These are phyloP conservation scores for Glaucopsyche alexis DNA, from an alignment of 2,888 invertebrate genomes.

Conservation along the genomic window DNA sequence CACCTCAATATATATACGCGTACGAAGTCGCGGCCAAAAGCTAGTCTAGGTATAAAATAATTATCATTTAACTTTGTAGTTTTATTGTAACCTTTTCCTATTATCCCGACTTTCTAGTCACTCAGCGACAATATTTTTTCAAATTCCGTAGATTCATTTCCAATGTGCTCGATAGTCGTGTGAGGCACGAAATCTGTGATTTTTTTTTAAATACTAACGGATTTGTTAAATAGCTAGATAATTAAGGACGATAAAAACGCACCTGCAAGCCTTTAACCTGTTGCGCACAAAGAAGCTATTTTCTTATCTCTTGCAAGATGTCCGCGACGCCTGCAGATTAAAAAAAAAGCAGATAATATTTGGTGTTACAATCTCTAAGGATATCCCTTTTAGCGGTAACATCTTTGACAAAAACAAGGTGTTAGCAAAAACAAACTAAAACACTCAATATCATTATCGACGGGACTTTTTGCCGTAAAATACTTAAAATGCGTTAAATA, in stretches of 20 bases:
- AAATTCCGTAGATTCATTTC: too few species aligned
- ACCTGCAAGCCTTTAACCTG: background rate
- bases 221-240: too few species aligned
- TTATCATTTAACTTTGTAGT: too few species aligned
- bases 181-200: too few species aligned
- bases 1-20: too few species aligned
- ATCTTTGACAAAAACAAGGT: constrained; percentile 31
- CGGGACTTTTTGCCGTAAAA: constrained; percentile 28
- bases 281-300: background rate
- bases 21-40: too few species aligned
- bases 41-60: too few species aligned
- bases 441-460: constrained; percentile 35
- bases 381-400: constrained; percentile 42
- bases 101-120: too few species aligned
- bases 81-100: too few species aligned
- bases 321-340: constrained; percentile 9
- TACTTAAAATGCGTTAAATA: constrained; percentile 24
- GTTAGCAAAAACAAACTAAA: constrained; percentile 34
- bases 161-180: too few species aligned
- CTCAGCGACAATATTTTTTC: too few species aligned
- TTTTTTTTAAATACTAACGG: too few species aligned
- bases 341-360: constrained; percentile 44
- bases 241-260: background rate
- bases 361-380: constrained; percentile 59
- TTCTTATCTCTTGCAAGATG: background rate